Evolutionary conservation across 2,113 vertebrate genomes (phyloP).

Genomic region (Numida meleagris): DNA sequence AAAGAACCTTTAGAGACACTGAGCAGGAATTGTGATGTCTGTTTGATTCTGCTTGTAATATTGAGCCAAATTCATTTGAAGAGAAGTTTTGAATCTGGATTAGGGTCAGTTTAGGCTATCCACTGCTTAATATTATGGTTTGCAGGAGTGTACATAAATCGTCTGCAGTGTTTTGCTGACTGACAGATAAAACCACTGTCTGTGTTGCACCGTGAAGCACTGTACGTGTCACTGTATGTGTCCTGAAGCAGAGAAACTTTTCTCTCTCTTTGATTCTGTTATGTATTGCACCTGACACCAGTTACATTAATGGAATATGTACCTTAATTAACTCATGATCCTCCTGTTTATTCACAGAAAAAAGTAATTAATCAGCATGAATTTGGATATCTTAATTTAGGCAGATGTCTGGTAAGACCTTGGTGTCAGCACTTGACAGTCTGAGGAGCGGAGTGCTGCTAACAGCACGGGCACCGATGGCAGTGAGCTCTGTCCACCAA

Average conservation of each 20-base stretch:
- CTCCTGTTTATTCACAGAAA: constrained; percentile 54
- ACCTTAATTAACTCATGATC: constrained; percentile 46
- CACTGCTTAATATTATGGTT: background rate
- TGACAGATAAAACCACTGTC: background rate
- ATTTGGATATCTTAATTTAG: constrained; percentile 46
- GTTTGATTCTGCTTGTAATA: background rate
- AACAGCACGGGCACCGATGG: background rate
- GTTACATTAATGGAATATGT: constrained; percentile 32
- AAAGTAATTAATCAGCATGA: constrained; percentile 33
- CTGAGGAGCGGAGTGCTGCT: background rate
- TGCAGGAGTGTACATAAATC: background rate
- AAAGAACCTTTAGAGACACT: background rate
- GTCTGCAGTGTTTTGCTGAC: background rate
- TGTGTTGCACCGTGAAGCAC: background rate
- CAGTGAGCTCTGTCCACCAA: background rate
- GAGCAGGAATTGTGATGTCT: background rate
- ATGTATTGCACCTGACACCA: background rate
- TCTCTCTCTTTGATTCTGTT: background rate
- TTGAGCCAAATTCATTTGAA: background rate
- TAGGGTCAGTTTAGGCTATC: background rate
- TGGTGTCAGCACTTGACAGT: background rate
- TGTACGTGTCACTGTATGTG: background rate
- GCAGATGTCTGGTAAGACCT: constrained; percentile 9
- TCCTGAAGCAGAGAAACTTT: background rate
- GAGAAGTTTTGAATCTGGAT: background rate